Conservation (phyloP, 2,113 vertebrate genomes). For the Hypanus sabinus region DNA sequence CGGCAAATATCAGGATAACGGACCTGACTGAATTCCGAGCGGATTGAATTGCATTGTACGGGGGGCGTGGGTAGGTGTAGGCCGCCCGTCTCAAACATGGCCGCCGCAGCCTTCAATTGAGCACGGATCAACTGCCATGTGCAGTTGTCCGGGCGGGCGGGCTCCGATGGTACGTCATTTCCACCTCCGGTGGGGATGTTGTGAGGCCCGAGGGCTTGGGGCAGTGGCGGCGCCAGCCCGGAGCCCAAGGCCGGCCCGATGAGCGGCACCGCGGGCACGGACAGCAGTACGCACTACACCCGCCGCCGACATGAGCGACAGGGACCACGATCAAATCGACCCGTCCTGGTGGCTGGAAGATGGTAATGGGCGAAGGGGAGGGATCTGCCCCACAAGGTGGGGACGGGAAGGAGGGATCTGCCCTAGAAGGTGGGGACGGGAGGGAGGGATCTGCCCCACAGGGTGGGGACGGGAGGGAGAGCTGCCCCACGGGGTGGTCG, state of each 20-base stretch:
- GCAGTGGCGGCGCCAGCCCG: neutral
- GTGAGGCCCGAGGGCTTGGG: neutral
- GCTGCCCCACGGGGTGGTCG: neutral
- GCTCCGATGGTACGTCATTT: neutral
- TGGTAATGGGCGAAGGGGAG: neutral
- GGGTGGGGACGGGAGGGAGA: too few species aligned
- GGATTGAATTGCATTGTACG: too few species aligned
- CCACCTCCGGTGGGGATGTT: neutral
- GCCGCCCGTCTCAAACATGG: neutral
- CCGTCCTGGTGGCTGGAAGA: conserved; percentile 1
- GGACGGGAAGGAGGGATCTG: neutral
- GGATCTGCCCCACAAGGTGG: neutral
- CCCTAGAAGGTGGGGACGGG: too few species aligned
- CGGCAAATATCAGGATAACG: too few species aligned
- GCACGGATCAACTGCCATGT: neutral
- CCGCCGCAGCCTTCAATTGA: neutral
- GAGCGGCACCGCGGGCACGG: neutral
- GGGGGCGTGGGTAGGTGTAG: too few species aligned
- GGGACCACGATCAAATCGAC: neutral
- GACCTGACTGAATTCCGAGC: too few species aligned
- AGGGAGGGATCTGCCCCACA: too few species aligned
- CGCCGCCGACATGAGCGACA: neutral
- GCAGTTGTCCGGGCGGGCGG: neutral
- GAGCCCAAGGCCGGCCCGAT: neutral
- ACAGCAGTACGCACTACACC: neutral